Conservation (phyloP, 1,140 invertebrate species). For the Arctopsyche grandis region DNA sequence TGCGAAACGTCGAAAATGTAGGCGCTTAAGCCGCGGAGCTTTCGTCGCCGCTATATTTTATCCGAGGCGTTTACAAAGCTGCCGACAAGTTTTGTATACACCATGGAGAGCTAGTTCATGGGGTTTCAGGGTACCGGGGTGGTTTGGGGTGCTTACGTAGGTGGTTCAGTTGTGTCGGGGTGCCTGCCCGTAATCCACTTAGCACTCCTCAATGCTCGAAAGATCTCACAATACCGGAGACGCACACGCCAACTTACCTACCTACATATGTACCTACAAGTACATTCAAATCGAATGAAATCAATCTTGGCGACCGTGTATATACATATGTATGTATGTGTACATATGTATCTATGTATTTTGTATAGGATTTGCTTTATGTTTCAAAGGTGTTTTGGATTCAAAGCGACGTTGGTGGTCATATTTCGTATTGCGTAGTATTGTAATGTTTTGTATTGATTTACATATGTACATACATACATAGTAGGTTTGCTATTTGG, state of each 20-base stretch:
- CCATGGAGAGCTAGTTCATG: conserved; percentile 25
- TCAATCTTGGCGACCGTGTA: neutral
- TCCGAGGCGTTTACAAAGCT: conserved; percentile 51
- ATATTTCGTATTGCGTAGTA: too few species aligned
- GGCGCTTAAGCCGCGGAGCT: neutral
- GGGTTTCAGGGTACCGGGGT: neutral
- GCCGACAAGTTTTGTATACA: conserved; percentile 51
- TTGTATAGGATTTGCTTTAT: too few species aligned
- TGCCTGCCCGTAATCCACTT: conserved; percentile 40
- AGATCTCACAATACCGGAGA: too few species aligned
- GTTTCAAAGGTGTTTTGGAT: too few species aligned
- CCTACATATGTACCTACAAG: neutral
- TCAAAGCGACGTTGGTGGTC: too few species aligned
- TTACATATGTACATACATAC: too few species aligned
- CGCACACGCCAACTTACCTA: neutral
- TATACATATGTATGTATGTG: neutral
- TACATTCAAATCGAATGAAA: neutral
- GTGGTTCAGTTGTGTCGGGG: too few species aligned
- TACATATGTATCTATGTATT: neutral
- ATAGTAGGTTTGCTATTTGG: too few species aligned
- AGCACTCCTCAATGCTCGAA: conserved; percentile 9
- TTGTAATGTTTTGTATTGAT: too few species aligned
- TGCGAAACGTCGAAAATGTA: too few species aligned
- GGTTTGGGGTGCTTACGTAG: too few species aligned
- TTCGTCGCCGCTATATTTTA: conserved; percentile 44